Base-by-base conservation (phyloP, 2,797 vertebrate species). In the Euphonia xanthogaster region DNA sequence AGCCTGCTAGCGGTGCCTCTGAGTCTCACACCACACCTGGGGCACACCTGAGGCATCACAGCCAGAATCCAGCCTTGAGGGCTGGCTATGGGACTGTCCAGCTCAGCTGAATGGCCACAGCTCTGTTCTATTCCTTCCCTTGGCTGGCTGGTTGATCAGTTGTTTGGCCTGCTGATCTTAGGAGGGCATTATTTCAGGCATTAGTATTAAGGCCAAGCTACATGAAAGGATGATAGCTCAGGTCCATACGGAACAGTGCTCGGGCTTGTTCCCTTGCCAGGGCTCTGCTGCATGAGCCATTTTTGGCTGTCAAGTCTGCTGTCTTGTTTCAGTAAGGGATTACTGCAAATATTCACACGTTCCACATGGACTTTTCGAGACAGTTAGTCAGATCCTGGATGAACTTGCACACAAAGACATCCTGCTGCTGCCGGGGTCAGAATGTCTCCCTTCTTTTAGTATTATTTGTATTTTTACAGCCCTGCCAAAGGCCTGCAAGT, bases 391-490 rank as follows among this genome's bases (percentile, higher is more conserved):
- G 73, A 87, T 60, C 71, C 92, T 86, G 55, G 53, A 84, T 37
- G 84, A 86, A 73, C 93, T 84, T 50, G 55, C 77, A 75, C 5
- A 13, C 79, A 94, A 94, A 95, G 74, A 50, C 42, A 0, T 88
- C 87, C 82, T 51, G 58, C 91, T 94, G 48, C 72, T 94, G 65
- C 80, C 85, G n/a, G 86, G 61, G 65, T 87, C 62, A 58, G 53
- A 80, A 86, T 77, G 61, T 88, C 86, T 93, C 55, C 47, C 33
- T 79, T 67, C 75, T 89, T 93, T 82, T 79, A 57, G 55, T 62
- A 17, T 39, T 93, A 90, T 80, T 86, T 80, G 57, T 77, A 54
- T 74, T 94, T 96, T 94, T 82, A 94, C 84, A 95, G 55, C 60
- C 47, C 81, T 90, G 93, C 70, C 73, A 86, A 87, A 87, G 76